Evolutionary conservation across 2,888 invertebrate genomes (phyloP).

Genomic region (Malachius bipustulatus): DNA sequence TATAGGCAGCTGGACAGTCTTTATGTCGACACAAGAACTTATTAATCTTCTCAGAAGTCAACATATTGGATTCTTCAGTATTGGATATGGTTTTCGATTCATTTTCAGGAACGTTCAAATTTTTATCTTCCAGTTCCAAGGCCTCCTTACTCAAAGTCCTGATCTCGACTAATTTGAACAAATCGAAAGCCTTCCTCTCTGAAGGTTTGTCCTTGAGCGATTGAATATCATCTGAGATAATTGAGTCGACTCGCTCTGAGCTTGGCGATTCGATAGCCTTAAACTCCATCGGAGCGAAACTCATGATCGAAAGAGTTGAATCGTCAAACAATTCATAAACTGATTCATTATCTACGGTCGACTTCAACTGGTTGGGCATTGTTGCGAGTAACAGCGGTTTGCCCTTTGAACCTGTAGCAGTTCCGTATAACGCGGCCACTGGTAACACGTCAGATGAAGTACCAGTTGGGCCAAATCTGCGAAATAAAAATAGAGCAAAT

Average conservation of each 20-base stretch:
- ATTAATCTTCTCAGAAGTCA: constrained; percentile 28
- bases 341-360: neutral
- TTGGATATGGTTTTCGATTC: neutral
- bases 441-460: constrained; percentile 21
- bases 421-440: constrained; percentile 17
- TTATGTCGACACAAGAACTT: constrained; percentile 27
- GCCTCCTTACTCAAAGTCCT: neutral
- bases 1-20: constrained; percentile 32
- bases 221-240: neutral
- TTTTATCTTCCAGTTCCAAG: constrained; percentile 5
- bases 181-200: constrained; percentile 25
- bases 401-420: too few species aligned
- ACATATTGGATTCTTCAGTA: constrained; percentile 3
- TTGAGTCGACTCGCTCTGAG: neutral
- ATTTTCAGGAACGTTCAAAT: too few species aligned
- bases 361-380: neutral
- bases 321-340: neutral
- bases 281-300: neutral
- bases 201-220: constrained; percentile 16
- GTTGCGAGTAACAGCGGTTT: too few species aligned
- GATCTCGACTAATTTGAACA: constrained; percentile 7
- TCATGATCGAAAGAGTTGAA: neutral
- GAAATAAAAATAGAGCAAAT: neutral
- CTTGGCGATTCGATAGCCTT: neutral
- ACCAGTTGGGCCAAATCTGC: constrained; percentile 19